phyloP scores from a whole-genome alignment of 2,888 invertebrate species.

The Microchrysa polita region DNA sequence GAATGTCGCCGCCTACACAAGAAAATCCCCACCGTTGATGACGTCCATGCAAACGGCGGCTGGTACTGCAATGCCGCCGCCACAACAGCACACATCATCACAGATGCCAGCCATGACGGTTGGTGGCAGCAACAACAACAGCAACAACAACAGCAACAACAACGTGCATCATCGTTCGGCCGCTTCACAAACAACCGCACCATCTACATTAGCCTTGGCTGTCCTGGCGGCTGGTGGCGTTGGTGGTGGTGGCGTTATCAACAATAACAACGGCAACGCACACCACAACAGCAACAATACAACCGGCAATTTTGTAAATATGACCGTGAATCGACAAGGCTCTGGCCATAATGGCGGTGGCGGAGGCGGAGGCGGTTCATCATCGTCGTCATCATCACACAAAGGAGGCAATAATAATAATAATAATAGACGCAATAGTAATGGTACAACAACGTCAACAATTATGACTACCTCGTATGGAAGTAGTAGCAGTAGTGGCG shows the following conservation, averaged over 20 bases:
- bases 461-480: conserved; percentile 58
- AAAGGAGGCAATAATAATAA: conserved; percentile 14
- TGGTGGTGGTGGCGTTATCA: conserved; percentile 14
- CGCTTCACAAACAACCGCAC: conserved; percentile 50
- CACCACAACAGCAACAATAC: neutral
- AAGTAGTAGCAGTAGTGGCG: conserved; percentile 53
- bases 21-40: conserved; percentile 49
- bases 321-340: conserved; percentile 23
- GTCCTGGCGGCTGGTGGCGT: conserved; percentile 30
- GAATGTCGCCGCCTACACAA: conserved; percentile 33
- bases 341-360: too few relatives aligned
- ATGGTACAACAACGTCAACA: conserved; percentile 46
- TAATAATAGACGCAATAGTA: conserved; percentile 46
- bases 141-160: conserved; percentile 39
- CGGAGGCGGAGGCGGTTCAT: too few relatives aligned
- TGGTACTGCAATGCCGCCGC: neutral
- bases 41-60: neutral
- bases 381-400: neutral
- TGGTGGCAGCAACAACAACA: conserved; percentile 2
- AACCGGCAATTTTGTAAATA: conserved; percentile 27
- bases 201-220: conserved; percentile 45
- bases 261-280: conserved; percentile 1
- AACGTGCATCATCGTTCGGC: conserved; percentile 49
- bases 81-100: conserved; percentile 18
- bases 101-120: conserved; percentile 8